Evolutionary conservation across 2,888 invertebrate species (phyloP).

Genomic region (Ophonus ardosiacus): DNA sequence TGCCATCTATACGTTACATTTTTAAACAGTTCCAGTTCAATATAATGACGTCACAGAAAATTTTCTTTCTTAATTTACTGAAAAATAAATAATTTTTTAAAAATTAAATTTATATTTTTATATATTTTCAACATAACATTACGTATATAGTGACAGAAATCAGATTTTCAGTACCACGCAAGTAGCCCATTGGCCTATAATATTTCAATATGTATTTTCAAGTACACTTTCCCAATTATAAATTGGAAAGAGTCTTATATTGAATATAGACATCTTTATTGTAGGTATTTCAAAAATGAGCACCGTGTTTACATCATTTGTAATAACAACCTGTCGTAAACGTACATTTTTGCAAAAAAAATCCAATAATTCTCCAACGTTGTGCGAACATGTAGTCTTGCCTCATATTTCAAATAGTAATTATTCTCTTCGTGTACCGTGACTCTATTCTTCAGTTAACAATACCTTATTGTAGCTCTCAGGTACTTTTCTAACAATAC

Average conservation of each 20-base stretch:
- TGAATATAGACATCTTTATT: not conserved
- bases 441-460: not conserved
- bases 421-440: constrained; percentile 14
- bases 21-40: no score
- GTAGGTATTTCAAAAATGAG: not conserved
- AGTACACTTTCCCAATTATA: no score
- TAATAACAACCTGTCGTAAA: constrained; percentile 10
- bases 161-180: no score
- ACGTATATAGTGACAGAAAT: no score
- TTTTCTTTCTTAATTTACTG: no score
- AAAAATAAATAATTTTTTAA: no score
- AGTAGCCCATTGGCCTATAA: no score
- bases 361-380: not conserved
- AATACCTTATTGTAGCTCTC: constrained; percentile 5
- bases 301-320: not conserved
- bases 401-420: constrained; percentile 13
- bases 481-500: constrained; percentile 26
- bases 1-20: no score
- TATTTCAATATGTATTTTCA: no score
- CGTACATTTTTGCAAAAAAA: not conserved
- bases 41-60: no score
- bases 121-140: no score
- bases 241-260: not conserved
- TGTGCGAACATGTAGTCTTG: not conserved
- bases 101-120: no score